These are phyloP conservation scores for Macaria liturata DNA, from an alignment of 2,888 invertebrate genomes.

Conservation along the genomic window DNA sequence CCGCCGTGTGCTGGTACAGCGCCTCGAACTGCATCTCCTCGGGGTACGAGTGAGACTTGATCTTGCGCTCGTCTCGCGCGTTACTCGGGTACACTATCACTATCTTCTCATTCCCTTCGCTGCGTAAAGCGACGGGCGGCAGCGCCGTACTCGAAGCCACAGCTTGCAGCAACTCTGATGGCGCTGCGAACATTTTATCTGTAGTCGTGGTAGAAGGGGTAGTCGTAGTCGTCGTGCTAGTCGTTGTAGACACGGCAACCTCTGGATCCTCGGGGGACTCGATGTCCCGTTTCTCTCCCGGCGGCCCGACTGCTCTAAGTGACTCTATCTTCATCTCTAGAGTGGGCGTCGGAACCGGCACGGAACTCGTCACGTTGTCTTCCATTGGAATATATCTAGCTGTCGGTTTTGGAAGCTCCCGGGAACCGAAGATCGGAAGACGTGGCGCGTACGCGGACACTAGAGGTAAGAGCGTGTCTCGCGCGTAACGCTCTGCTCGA, in stretches of 20 bases:
- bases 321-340: conserved; percentile 79
- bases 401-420: conserved; percentile 72
- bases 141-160: conserved; percentile 71
- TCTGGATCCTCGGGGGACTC: conserved; percentile 74
- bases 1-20: conserved; percentile 70
- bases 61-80: conserved; percentile 74
- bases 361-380: conserved; percentile 62
- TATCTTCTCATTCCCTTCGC: conserved; percentile 69
- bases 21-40: conserved; percentile 80
- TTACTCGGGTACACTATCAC: conserved; percentile 80
- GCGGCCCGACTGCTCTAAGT: conserved; percentile 70
- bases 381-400: conserved; percentile 86
- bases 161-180: conserved; percentile 67
- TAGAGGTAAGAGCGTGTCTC: conserved; percentile 89
- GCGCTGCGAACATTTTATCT: conserved; percentile 58
- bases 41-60: conserved; percentile 75
- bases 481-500: conserved; percentile 91
- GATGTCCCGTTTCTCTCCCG: conserved; percentile 65
- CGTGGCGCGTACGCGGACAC: conserved; percentile 91
- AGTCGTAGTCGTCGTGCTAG: conserved; percentile 29
- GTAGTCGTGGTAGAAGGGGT: conserved; percentile 52
- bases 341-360: conserved; percentile 73
- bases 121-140: conserved; percentile 70
- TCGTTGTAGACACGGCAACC: conserved; percentile 51
- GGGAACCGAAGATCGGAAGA: conserved; percentile 83